These are phyloP conservation scores for Tenrec ecaudatus DNA, from an alignment of 2,113 vertebrate genomes.

Conservation along the genomic window DNA sequence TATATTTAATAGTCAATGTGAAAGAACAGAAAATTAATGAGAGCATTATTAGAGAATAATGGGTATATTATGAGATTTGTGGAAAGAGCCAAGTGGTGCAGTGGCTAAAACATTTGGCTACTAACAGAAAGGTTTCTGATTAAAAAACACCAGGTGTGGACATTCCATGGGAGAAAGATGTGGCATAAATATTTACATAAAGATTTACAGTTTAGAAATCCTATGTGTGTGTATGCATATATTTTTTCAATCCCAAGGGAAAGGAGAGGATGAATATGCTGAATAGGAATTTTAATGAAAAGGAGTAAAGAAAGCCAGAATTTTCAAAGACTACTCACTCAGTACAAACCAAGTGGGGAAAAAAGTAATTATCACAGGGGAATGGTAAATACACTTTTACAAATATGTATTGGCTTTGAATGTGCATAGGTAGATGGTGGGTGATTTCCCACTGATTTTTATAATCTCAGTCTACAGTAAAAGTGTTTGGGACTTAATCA, in stretches of 20 bases:
- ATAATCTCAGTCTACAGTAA: background rate
- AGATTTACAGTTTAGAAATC: background rate
- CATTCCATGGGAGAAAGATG: background rate
- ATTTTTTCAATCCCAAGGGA: background rate
- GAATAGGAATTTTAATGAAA: background rate
- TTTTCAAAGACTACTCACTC: background rate
- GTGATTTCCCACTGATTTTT: constrained; percentile 1
- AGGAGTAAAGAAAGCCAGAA: background rate
- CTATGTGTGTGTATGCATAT: background rate
- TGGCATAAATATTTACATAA: background rate
- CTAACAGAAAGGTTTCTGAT: background rate
- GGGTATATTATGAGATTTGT: background rate
- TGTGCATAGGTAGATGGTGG: background rate
- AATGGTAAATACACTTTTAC: background rate
- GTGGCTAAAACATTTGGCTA: background rate
- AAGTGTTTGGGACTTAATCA: background rate
- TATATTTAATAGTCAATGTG: too few relatives aligned
- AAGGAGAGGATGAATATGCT: background rate
- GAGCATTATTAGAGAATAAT: background rate
- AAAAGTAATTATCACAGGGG: background rate
- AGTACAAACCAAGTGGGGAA: background rate
- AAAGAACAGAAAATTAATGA: too few relatives aligned
- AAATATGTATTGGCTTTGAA: too few relatives aligned
- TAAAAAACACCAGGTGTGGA: background rate
- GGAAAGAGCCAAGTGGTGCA: background rate